These are phyloP conservation scores for Cairina moschata DNA, from an alignment of 2,113 vertebrate genomes.

Conservation along the genomic window DNA sequence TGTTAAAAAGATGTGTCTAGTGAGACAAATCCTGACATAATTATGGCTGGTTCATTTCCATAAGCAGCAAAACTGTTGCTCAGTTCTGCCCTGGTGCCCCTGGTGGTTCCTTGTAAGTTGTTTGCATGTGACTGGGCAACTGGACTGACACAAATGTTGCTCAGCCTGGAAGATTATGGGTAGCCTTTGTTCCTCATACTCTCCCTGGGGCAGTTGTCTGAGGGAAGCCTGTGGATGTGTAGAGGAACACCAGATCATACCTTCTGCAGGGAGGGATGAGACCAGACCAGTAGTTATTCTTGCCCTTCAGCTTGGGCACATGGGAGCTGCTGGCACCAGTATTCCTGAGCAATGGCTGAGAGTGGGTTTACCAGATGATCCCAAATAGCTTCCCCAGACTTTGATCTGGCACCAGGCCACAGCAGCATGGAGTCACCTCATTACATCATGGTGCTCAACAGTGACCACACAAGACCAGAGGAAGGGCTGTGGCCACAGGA, in stretches of 20 bases:
- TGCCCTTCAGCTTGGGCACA: background rate
- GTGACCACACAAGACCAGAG: background rate
- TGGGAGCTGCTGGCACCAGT: background rate
- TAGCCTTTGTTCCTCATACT: background rate
- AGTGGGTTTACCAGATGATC: background rate
- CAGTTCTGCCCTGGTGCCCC: background rate
- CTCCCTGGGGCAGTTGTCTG: background rate
- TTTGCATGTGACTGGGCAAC: background rate
- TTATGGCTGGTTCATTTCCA: background rate
- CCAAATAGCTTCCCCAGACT: background rate
- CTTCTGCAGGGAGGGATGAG: background rate
- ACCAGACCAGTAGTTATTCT: background rate
- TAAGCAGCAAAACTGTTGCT: background rate
- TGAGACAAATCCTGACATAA: background rate
- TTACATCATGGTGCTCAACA: background rate
- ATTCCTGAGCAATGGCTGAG: background rate
- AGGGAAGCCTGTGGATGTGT: background rate
- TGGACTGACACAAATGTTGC: background rate
- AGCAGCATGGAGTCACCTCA: background rate
- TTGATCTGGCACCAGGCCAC: background rate
- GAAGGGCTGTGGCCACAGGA: background rate
- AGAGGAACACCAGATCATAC: background rate
- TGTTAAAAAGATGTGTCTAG: background rate
- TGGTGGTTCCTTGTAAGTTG: background rate
- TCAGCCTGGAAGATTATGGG: background rate